Percentiles rank a stretch among this genome's conserved stretches.
phyloP scores from a whole-genome alignment of 2,888 invertebrate species.

The Schrankia costaestrigalis region DNA sequence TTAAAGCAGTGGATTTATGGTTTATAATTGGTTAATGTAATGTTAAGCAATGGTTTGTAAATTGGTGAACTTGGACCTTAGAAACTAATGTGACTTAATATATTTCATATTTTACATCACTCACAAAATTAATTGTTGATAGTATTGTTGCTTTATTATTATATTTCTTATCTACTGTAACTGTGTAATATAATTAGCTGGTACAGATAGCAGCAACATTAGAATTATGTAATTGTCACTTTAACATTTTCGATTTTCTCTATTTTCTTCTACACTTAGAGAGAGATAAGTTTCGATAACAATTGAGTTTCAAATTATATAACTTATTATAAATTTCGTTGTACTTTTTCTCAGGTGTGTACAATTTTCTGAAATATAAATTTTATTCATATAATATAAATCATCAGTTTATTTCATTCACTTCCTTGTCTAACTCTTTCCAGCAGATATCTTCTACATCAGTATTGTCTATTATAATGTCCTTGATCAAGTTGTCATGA shows the following conservation, averaged over 20 bases:
- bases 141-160: constrained; percentile 46
- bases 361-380: constrained; percentile 80
- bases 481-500: constrained; percentile 45
- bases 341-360: constrained; percentile 77
- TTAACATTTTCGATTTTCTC: constrained; percentile 55
- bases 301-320: constrained; percentile 61
- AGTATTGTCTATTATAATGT: constrained; percentile 34
- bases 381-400: constrained; percentile 68
- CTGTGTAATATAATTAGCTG: constrained; percentile 51
- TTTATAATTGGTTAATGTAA: too few relatives aligned
- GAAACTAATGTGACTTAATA: constrained; percentile 38
- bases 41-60: too few relatives aligned
- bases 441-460: constrained; percentile 48
- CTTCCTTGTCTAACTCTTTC: constrained; percentile 51
- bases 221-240: constrained; percentile 57
- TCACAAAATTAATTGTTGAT: constrained; percentile 45
- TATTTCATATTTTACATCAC: constrained; percentile 38
- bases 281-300: constrained; percentile 54
- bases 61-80: too few relatives aligned
- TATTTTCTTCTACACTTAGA: constrained; percentile 68
- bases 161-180: constrained; percentile 34
- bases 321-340: constrained; percentile 64
- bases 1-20: too few relatives aligned
- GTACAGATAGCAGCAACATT: constrained; percentile 54
- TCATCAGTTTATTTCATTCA: constrained; percentile 52